phyloP scores from a whole-genome alignment of 2,113 vertebrate species.

The Argyrosomus japonicus region DNA sequence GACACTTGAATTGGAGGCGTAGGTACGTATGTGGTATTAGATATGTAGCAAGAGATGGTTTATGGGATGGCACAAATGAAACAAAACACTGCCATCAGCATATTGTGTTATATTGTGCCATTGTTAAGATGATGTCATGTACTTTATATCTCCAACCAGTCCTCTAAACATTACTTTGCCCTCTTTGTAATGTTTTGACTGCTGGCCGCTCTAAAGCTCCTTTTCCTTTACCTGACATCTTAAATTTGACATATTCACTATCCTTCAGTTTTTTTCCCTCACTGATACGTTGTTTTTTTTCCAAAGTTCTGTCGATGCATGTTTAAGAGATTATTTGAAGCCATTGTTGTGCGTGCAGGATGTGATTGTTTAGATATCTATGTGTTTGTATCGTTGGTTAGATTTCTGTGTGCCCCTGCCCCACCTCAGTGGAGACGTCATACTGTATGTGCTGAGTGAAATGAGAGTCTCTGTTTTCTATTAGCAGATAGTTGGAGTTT shows the following conservation, averaged over 20 bases:
- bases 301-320: constrained; percentile 42
- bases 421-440: constrained; percentile 20
- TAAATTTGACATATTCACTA: not conserved
- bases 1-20: constrained; percentile 13
- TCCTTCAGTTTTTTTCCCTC: not conserved
- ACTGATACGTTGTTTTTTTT: not conserved
- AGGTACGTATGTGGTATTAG: constrained; percentile 1
- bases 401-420: constrained; percentile 32
- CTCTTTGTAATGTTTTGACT: constrained; percentile 1
- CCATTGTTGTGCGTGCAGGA: constrained; percentile 43
- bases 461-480: constrained; percentile 56
- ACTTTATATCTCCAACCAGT: not conserved
- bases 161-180: not conserved
- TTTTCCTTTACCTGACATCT: not conserved
- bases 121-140: constrained; percentile 18
- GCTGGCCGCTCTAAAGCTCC: not conserved
- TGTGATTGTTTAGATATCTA: constrained; percentile 54
- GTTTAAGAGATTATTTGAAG: constrained; percentile 54
- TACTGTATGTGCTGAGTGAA: constrained; percentile 53
- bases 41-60: constrained; percentile 24
- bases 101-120: constrained; percentile 43
- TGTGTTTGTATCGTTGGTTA: constrained; percentile 58
- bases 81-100: constrained; percentile 46
- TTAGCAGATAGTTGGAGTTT: constrained; percentile 41
- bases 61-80: constrained; percentile 17